Percentiles rank a stretch among this genome's conserved stretches.
Evolutionary conservation across 1,140 invertebrate species (phyloP).

Genomic region (Rhyacophila brunnea): DNA sequence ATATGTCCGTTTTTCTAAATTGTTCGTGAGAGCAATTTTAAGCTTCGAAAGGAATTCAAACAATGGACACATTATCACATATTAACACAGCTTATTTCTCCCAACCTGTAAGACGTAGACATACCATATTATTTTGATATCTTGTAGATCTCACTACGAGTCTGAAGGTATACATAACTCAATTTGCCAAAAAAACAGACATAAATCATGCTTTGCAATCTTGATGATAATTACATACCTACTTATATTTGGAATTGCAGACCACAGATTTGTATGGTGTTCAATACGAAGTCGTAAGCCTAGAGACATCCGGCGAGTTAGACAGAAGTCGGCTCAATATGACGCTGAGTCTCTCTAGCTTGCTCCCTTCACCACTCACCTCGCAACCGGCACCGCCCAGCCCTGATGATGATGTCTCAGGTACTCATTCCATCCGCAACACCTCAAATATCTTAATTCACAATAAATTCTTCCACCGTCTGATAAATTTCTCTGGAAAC

Average conservation of each 20-base stretch:
- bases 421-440: slow-evolving; percentile 57
- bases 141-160: too few relatives aligned
- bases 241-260: slow-evolving; percentile 33
- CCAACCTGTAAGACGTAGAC: too few relatives aligned
- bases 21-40: too few relatives aligned
- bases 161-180: too few relatives aligned
- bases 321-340: slow-evolving; percentile 75
- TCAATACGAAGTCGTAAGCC: slow-evolving; percentile 76
- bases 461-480: background rate
- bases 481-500: background rate
- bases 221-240: too few relatives aligned
- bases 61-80: too few relatives aligned
- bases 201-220: too few relatives aligned
- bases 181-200: too few relatives aligned
- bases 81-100: too few relatives aligned
- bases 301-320: slow-evolving; percentile 82
- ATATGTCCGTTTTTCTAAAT: too few relatives aligned
- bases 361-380: slow-evolving; percentile 72
- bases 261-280: slow-evolving; percentile 58
- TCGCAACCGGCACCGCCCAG: slow-evolving; percentile 73
- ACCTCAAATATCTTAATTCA: background rate
- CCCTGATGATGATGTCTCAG: slow-evolving; percentile 77
- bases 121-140: too few relatives aligned
- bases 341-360: slow-evolving; percentile 67
- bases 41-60: too few relatives aligned